Base-by-base conservation (phyloP, 2,888 invertebrate species). In the Xestia sexstrigata region DNA sequence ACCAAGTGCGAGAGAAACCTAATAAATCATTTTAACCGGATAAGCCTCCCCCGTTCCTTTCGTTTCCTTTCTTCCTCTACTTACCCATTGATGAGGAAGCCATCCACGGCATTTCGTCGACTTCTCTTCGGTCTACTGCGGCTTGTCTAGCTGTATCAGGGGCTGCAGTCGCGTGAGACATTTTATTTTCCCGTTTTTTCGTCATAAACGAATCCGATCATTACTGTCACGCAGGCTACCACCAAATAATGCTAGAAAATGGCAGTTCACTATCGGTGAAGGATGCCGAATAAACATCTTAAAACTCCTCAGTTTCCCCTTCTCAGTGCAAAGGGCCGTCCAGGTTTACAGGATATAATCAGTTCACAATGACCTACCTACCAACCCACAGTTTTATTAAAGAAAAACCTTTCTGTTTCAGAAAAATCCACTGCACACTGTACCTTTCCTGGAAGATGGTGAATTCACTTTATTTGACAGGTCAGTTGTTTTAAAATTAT, bases 381-480 rank as follows among this genome's bases (percentile, higher is more conserved):
- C 49, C 23, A 23, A 9, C 20, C 49, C 7, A 35, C 1, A 62
- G 4, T 20, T 62, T 11, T 35, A 13, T 39, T 35, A 35, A 35
- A 26, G 15, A 39, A 42, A 42, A n/a, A 0, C 15, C 11, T 3
- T 65, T n/a, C 42, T 17, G 20, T 78, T 78, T 17, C 70, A 78
- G 78, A 65, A 65, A 78, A 78, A 78, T 65, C 78, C 78, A 9
- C 20, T 78, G 1, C 78, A 78, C 78, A 70, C 78, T 6, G 58
- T 78, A 55, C 78, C 78, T 58, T 23, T 78, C 2, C 5, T 78
- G 13, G 78, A 78, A 69, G 78, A 78, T 23, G 78, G 70, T 2
- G 97, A 97, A 70, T 94, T 97, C 68, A 88, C 94, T 92, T 70
- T 95, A 82, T 92, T 94, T 68, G 94, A 94, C 80, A 94, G 94